These are phyloP conservation scores for Ophthalmolycus amberensis DNA, from an alignment of 2,113 vertebrate species.

Conservation along the genomic window DNA sequence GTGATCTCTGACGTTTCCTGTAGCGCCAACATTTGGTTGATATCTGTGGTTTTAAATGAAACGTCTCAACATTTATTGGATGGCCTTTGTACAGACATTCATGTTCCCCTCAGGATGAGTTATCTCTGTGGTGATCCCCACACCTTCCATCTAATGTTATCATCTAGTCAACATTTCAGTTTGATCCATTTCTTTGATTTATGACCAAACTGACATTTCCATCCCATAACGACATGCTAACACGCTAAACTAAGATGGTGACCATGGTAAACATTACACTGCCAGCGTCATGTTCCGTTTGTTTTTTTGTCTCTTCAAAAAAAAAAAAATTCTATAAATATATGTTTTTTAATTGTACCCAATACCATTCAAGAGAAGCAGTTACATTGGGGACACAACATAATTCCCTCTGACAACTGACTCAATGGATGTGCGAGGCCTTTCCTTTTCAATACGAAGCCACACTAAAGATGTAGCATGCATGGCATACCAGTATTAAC, in stretches of 20 bases:
- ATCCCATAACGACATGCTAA: neutral
- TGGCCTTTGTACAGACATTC: neutral
- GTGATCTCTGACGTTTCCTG: neutral
- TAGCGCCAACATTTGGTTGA: neutral
- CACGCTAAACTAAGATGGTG: neutral
- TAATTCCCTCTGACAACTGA: neutral
- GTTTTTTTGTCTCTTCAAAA: neutral
- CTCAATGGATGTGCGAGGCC: constrained; percentile 33
- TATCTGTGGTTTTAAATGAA: neutral
- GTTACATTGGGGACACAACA: neutral
- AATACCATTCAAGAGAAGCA: constrained; percentile 6
- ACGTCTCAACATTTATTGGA: neutral
- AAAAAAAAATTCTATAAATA: neutral
- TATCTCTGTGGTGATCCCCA: no score
- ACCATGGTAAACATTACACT: neutral
- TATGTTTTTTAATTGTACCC: neutral
- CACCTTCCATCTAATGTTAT: neutral
- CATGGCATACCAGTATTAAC: neutral
- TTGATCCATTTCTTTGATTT: neutral
- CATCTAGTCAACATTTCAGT: neutral
- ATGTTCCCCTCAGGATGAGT: neutral
- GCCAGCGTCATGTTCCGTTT: no score
- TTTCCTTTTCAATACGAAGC: constrained; percentile 11
- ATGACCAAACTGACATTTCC: neutral
- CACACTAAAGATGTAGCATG: neutral